These are phyloP conservation scores for Eristalis arbustorum DNA, from an alignment of 2,888 invertebrate genomes.

Conservation along the genomic window DNA sequence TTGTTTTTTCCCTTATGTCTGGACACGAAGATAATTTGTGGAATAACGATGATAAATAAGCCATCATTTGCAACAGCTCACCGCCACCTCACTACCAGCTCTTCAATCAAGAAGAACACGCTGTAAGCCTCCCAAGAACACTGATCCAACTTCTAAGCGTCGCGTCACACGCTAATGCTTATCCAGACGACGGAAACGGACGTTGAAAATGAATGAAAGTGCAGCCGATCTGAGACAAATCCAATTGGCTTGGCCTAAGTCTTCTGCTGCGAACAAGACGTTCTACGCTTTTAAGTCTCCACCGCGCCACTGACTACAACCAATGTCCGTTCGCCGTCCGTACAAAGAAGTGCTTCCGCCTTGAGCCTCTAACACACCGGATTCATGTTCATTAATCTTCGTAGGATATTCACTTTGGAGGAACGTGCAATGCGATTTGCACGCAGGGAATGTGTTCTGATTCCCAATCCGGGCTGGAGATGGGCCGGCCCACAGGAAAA, in stretches of 20 bases:
- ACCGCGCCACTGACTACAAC: background rate
- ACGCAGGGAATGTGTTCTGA: constrained; percentile 56
- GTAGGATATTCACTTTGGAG: constrained; percentile 49
- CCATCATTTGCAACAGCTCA: no score
- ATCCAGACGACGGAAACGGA: no score
- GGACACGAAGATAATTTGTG: no score
- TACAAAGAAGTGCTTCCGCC: background rate
- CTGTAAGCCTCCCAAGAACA: no score
- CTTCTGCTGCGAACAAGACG: background rate
- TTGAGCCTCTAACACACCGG: background rate
- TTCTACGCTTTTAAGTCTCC: no score
- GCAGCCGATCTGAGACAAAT: background rate
- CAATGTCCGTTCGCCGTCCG: background rate
- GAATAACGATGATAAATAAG: no score
- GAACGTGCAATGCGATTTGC: constrained; percentile 58
- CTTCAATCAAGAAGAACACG: no score
- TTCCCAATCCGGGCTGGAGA: constrained; percentile 28
- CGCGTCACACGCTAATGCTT: no score
- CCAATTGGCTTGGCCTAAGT: background rate
- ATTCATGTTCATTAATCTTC: constrained; percentile 65
- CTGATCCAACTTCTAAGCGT: no score
- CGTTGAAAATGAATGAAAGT: no score
- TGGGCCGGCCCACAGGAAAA: background rate
- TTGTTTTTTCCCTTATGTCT: no score
- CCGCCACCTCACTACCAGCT: no score